Percentiles rank a stretch among this genome's conserved stretches.
These are phyloP conservation scores for Zygaena filipendulae DNA, from an alignment of 2,888 invertebrate genomes.

Conservation along the genomic window DNA sequence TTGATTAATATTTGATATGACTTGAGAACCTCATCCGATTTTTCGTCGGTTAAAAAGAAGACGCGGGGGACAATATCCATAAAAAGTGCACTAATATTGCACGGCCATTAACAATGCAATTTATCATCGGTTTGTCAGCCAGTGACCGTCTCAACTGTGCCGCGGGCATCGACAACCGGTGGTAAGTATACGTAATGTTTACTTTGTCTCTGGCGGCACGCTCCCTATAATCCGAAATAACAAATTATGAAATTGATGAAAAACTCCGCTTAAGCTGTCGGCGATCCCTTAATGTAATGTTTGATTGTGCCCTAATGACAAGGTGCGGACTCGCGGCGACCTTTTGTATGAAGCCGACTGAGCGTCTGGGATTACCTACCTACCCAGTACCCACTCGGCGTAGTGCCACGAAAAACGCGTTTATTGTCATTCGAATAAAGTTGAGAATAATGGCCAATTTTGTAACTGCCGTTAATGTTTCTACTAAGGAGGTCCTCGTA, in stretches of 20 bases:
- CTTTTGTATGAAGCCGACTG: slow-evolving; percentile 61
- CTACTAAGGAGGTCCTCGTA: slow-evolving; percentile 67
- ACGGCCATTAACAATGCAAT: slow-evolving; percentile 13
- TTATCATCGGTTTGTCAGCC: slow-evolving; percentile 13
- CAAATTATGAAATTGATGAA: slow-evolving; percentile 65
- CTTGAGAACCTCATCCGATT: too few species aligned
- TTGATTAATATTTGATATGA: too few species aligned
- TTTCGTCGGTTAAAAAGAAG: too few species aligned
- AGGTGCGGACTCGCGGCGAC: slow-evolving; percentile 55
- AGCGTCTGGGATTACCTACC: too few species aligned
- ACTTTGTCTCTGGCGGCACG: slow-evolving; percentile 61
- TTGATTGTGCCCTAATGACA: slow-evolving; percentile 66
- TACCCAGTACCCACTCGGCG: too few species aligned
- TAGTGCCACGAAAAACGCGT: slow-evolving; percentile 37
- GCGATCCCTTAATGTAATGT: slow-evolving; percentile 66
- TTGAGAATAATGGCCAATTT: slow-evolving; percentile 45
- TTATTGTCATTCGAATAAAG: slow-evolving; percentile 42
- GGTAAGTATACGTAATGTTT: slow-evolving; percentile 60
- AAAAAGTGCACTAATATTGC: too few species aligned
- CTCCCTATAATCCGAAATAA: slow-evolving; percentile 61
- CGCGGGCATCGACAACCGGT: slow-evolving; percentile 22
- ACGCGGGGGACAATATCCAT: too few species aligned
- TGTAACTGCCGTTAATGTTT: slow-evolving; percentile 39
- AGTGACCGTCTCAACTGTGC: slow-evolving; percentile 8
- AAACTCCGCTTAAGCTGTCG: slow-evolving; percentile 65